Percentiles rank a stretch among this genome's conserved stretches.
Conservation (phyloP, 2,797 vertebrate genomes). For the Mormyrops attenuatus region DNA sequence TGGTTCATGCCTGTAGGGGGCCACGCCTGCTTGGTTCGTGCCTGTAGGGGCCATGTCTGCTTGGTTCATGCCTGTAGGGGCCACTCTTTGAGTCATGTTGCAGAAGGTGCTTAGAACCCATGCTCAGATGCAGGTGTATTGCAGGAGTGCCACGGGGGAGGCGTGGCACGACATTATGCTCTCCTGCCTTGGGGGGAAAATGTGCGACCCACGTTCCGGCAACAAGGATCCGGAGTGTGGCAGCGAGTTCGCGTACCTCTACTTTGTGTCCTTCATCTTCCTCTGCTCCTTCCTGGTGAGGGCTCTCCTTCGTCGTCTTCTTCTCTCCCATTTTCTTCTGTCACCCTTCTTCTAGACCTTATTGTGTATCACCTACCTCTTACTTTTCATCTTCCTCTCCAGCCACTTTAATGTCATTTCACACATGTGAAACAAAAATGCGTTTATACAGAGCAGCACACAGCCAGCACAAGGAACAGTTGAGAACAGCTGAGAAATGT, state of each 20-base stretch:
- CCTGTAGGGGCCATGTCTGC: neutral
- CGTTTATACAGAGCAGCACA: neutral
- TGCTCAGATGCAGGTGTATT: neutral
- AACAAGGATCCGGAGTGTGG: slow-evolving; percentile 76
- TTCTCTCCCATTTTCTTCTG: neutral
- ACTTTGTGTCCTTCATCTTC: slow-evolving; percentile 98
- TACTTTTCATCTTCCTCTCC: neutral
- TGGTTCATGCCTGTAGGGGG: neutral
- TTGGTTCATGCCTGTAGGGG: neutral
- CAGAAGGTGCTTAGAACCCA: neutral
- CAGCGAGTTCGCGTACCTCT: slow-evolving; percentile 92
- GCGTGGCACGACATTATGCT: slow-evolving; percentile 97
- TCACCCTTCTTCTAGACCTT: neutral
- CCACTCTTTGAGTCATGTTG: neutral
- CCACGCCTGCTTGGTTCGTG: neutral
- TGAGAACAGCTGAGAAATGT: neutral
- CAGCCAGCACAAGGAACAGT: neutral
- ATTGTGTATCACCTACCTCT: neutral
- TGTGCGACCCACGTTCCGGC: slow-evolving; percentile 72
- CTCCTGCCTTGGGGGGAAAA: slow-evolving; percentile 78
- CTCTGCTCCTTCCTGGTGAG: slow-evolving; percentile 95
- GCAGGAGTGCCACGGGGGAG: slow-evolving; percentile 88
- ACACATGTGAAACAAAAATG: neutral
- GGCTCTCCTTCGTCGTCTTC: neutral
- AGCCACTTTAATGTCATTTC: neutral